These are phyloP conservation scores for Sebastes wilsoni DNA, from an alignment of 2,797 vertebrate species.

Conservation along the genomic window DNA sequence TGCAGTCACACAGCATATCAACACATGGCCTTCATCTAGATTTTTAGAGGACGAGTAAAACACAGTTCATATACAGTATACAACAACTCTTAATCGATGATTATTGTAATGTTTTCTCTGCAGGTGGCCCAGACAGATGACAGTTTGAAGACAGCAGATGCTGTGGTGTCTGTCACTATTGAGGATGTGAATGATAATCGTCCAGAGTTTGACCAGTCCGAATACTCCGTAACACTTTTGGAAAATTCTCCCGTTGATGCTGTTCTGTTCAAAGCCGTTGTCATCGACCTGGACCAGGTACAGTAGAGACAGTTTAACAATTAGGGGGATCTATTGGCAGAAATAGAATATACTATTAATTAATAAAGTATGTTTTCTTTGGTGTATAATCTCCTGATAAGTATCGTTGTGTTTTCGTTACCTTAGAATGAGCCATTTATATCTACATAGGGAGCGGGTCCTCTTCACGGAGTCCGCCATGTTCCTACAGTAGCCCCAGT, in stretches of 20 bases:
- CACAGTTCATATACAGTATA: not conserved
- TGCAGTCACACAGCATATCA: not conserved
- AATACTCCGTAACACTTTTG: conserved; percentile 62
- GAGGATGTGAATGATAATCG: conserved; percentile 80
- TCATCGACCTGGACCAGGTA: conserved; percentile 81
- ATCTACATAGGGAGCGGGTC: no score
- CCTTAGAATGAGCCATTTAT: no score
- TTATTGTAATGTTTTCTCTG: not conserved
- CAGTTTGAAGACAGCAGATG: conserved; percentile 69
- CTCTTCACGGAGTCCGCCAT: no score
- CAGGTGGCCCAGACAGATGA: conserved; percentile 83
- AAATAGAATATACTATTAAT: no score
- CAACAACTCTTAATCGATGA: not conserved
- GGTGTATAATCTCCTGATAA: no score
- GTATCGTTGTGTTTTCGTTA: no score
- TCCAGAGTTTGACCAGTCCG: conserved; percentile 69
- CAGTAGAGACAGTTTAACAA: conserved; percentile 27
- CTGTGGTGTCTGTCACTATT: conserved; percentile 76
- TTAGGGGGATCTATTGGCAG: no score
- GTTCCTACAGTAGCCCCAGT: no score
- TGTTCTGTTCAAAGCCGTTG: conserved; percentile 68
- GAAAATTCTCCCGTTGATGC: conserved; percentile 78
- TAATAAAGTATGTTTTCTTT: no score
- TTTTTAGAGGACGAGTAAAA: not conserved
- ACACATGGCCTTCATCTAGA: not conserved